Percentiles rank a stretch among this genome's conserved stretches.
Conservation (phyloP, 1,140 invertebrate species). For the Trypoxylus dichotomus region DNA sequence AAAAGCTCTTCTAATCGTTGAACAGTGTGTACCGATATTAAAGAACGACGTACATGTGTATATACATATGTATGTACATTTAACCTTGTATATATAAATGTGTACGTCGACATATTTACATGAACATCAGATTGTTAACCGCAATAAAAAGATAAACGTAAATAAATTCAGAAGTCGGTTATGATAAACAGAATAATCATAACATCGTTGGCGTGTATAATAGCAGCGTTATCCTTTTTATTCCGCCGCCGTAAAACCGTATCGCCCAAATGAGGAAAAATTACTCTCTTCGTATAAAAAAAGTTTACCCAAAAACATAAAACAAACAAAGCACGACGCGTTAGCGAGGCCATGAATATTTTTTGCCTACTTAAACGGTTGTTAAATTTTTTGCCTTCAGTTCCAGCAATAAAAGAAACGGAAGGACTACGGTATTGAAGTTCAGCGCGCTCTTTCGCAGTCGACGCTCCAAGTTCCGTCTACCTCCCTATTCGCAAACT, state of each 20-base stretch:
- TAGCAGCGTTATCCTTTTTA: background rate
- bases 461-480: too few species aligned
- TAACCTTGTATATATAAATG: too few species aligned
- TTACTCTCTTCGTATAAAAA: slow-evolving; percentile 6
- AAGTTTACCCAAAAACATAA: background rate
- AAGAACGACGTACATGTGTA: too few species aligned
- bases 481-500: too few species aligned
- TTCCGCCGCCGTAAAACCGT: slow-evolving; percentile 1
- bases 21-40: too few species aligned
- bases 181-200: background rate
- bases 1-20: too few species aligned
- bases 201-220: background rate
- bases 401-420: background rate
- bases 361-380: slow-evolving; percentile 1
- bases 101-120: background rate
- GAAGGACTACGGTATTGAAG: background rate
- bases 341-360: background rate
- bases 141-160: background rate
- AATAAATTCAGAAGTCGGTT: background rate
- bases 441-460: background rate
- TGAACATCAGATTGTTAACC: background rate
- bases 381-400: background rate
- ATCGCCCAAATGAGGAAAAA: background rate
- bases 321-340: slow-evolving; percentile 3
- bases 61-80: too few species aligned